Evolutionary conservation across 1,140 invertebrate genomes (phyloP).

Genomic region (Aphis craccivora): DNA sequence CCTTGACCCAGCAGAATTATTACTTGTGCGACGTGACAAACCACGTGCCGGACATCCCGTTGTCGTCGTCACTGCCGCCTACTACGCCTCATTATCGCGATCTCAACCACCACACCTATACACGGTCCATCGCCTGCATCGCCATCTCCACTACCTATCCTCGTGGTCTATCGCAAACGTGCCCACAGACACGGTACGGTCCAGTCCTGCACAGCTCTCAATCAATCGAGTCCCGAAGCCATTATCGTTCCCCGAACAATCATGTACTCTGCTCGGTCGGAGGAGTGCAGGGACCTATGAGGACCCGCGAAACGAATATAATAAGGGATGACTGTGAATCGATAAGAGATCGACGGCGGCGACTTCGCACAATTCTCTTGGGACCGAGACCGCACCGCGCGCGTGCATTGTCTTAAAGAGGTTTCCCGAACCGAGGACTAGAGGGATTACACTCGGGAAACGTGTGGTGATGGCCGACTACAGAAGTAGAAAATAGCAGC

Average conservation of each 20-base stretch:
- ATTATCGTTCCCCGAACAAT: slow-evolving; percentile 58
- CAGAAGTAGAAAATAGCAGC: neutral
- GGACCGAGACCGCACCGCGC: neutral
- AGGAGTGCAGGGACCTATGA: neutral
- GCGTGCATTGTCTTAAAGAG: slow-evolving; percentile 55
- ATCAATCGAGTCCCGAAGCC: slow-evolving; percentile 25
- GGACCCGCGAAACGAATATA: slow-evolving; percentile 42
- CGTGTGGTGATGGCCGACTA: slow-evolving; percentile 41
- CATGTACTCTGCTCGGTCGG: neutral
- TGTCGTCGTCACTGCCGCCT: neutral
- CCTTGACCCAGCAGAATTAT: neutral
- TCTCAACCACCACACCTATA: neutral
- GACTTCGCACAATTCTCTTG: slow-evolving; percentile 41
- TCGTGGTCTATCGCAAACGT: slow-evolving; percentile 16
- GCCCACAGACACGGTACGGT: neutral
- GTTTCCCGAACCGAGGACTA: slow-evolving; percentile 32
- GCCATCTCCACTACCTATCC: neutral
- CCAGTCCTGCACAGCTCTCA: neutral
- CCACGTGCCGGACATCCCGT: neutral
- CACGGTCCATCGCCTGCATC: neutral
- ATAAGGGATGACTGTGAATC: slow-evolving; percentile 51
- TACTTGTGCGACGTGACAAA: neutral
- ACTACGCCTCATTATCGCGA: slow-evolving; percentile 29
- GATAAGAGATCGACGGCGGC: slow-evolving; percentile 53
- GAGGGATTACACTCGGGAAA: slow-evolving; percentile 53